Evolutionary conservation across 2,888 invertebrate species (phyloP), one percentile per base, ranked within the genome.

Genomic region (Sinodicranocentrus sp.): DNA sequence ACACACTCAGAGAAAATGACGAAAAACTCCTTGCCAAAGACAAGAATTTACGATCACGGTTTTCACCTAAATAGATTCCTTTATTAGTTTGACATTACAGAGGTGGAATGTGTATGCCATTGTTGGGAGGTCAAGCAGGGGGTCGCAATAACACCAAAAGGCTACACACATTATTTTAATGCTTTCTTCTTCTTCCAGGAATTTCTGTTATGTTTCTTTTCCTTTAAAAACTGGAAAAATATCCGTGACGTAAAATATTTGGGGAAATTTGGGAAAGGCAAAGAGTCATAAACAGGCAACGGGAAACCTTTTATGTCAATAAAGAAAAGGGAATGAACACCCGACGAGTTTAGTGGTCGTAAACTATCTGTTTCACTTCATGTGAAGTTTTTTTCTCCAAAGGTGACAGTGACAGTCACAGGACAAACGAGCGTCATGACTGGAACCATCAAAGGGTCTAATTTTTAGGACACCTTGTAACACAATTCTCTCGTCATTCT

Each of bases 271-370:
- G n/a, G 15, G 19, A 65, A 39, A 19, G 19, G 43, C n/a, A 19
- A 39, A 43, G 19, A 43, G 21, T 43, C 61, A 48, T 61, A 61
- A 61, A 71, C 6, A 54, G 59, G 19, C 79, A 65, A 65, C 71
- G 63, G 79, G 79, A 79, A 78, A 79, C 79, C 72, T 80, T 80
- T 71, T 52, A 72, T 72, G 67, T 72, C 73, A 68, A 73, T 73
- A 73, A 73, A 73, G 72, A 82, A 82, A 65, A 72, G 73, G 65
- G 72, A 54, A 82, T 68, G 80, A 82, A 82, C 80, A 82, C 80
- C 72, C 73, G 73, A 82, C 26, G 67, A 73, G 72, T 82, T 82
- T 82, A 82, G 67, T 71, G 57, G 57, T 65, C 72, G 28, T 80
- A 73, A 80, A 80, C 71, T 44, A 72, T 65, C 79, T 71, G 19